These are phyloP conservation scores for Taeniopygia guttata DNA, from an alignment of 2,797 vertebrate species.

Conservation along the genomic window DNA sequence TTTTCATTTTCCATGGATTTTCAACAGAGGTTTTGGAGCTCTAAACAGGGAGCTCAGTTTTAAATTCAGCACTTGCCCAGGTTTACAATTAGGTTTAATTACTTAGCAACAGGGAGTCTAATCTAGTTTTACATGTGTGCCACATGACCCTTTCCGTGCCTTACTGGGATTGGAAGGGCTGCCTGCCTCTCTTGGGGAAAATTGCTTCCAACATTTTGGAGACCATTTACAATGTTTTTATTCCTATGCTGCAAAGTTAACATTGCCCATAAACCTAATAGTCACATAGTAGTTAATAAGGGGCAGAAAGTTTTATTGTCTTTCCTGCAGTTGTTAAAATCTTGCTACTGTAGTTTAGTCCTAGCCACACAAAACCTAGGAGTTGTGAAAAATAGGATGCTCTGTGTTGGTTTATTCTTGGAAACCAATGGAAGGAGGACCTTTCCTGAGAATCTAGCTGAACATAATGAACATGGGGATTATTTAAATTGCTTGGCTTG, in stretches of 20 bases:
- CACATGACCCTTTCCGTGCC: slow-evolving; percentile 21
- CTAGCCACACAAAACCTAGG: background rate
- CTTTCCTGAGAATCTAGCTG: slow-evolving; percentile 7
- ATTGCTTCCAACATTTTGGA: slow-evolving; percentile 60
- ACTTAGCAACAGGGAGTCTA: slow-evolving; percentile 55
- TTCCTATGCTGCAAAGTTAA: slow-evolving; percentile 61
- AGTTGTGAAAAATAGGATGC: slow-evolving; percentile 3
- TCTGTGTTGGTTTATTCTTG: background rate
- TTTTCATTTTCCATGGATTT: slow-evolving; percentile 59
- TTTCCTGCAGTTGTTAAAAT: slow-evolving; percentile 67
- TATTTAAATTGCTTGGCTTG: slow-evolving; percentile 32
- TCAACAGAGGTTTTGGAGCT: slow-evolving; percentile 32
- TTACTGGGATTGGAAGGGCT: background rate
- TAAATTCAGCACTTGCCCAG: slow-evolving; percentile 46
- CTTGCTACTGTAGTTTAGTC: slow-evolving; percentile 55
- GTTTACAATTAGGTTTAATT: slow-evolving; percentile 69
- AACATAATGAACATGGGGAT: slow-evolving; percentile 8
- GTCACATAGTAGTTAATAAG: slow-evolving; percentile 66
- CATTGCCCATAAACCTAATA: slow-evolving; percentile 63
- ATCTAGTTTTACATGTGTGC: slow-evolving; percentile 53
- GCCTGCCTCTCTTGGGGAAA: slow-evolving; percentile 49
- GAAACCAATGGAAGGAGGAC: slow-evolving; percentile 9
- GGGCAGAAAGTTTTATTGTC: slow-evolving; percentile 71
- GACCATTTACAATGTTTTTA: slow-evolving; percentile 51
- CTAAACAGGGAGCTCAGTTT: slow-evolving; percentile 47